phyloP scores from a whole-genome alignment of 23 tunicate species.

The Oikopleura albicans region DNA sequence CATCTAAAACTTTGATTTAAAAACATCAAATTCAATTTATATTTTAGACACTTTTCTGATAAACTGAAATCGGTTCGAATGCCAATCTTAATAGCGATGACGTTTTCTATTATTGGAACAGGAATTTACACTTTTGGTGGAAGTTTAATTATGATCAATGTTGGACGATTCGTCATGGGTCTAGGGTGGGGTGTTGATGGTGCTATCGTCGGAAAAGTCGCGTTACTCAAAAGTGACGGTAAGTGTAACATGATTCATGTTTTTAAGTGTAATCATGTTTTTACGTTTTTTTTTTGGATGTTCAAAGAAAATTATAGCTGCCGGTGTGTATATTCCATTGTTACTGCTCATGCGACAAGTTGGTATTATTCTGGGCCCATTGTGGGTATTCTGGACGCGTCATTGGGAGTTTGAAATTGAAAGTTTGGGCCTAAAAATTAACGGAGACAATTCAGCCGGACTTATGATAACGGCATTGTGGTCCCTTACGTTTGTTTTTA shows the following conservation, averaged over 20 bases:
- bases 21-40: not conserved
- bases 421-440: not conserved
- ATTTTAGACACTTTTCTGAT: not conserved
- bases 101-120: not conserved
- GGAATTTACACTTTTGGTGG: not conserved
- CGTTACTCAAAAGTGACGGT: not conserved
- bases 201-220: not conserved
- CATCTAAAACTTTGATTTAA: too few relatives aligned
- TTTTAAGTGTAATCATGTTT: not conserved
- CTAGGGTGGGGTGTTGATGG: slow-evolving; percentile 13
- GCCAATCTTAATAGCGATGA: not conserved
- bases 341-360: not conserved
- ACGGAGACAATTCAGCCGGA: not conserved
- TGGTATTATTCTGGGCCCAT: not conserved
- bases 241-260: not conserved
- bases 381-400: not conserved
- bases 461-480: not conserved
- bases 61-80: not conserved
- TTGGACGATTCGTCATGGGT: not conserved
- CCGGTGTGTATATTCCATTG: not conserved
- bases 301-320: too few relatives aligned
- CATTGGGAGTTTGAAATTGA: not conserved
- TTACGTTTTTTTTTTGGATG: too few relatives aligned
- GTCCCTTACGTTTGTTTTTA: not conserved
- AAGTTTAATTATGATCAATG: not conserved